Conservation (phyloP, 2,888 invertebrate species). For the Parnassius apollo region DNA sequence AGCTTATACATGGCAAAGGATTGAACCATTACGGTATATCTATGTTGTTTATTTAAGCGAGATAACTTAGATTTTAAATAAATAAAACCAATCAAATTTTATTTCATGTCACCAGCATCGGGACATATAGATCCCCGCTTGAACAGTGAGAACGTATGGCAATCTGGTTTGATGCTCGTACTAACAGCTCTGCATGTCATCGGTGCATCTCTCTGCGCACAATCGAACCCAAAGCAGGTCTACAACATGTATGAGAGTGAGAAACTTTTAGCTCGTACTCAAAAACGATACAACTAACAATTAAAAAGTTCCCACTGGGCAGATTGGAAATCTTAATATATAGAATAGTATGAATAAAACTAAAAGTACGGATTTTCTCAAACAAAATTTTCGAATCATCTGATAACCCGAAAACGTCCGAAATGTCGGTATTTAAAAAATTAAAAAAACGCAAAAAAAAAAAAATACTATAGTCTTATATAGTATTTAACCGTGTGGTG, state of each 20-base stretch:
- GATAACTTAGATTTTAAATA: background rate
- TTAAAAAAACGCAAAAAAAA: too few species aligned
- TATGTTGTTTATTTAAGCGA: background rate
- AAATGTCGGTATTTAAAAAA: too few species aligned
- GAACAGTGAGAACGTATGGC: conserved; percentile 65
- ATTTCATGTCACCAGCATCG: conserved; percentile 45
- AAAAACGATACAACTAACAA: too few species aligned
- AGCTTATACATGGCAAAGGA: conserved; percentile 68
- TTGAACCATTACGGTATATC: conserved; percentile 62
- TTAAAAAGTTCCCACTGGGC: too few species aligned
- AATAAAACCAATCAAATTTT: background rate
- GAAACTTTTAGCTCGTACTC: conserved; percentile 24
- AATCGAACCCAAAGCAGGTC: conserved; percentile 45
- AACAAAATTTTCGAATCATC: too few species aligned
- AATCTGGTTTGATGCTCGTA: conserved; percentile 53
- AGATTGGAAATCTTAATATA: too few species aligned
- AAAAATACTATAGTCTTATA: too few species aligned
- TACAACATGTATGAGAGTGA: conserved; percentile 56
- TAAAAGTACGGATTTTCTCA: too few species aligned
- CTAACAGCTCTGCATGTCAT: conserved; percentile 47
- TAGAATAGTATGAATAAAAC: too few species aligned
- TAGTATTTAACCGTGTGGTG: too few species aligned
- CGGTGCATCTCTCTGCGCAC: conserved; percentile 57
- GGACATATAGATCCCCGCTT: conserved; percentile 65
- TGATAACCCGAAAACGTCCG: too few species aligned